Conservation (phyloP, 2,888 invertebrate species). For the Rhaphigaster nebulosa region DNA sequence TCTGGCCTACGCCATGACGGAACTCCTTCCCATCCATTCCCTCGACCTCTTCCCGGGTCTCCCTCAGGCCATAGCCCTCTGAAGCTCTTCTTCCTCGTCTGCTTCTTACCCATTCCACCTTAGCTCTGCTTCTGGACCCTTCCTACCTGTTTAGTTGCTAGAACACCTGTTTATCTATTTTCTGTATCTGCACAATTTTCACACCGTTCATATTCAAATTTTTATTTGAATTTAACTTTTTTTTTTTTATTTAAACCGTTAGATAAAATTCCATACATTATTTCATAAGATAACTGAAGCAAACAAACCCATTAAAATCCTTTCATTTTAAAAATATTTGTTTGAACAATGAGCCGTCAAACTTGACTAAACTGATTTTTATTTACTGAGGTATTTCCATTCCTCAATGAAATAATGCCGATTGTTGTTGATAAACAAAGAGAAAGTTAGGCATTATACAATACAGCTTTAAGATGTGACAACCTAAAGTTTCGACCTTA, state of each 20-base stretch:
- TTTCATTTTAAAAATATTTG: not conserved
- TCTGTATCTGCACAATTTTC: no score
- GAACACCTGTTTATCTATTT: no score
- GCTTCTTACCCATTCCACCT: constrained; percentile 50
- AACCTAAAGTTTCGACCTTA: no score
- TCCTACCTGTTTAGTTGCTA: not conserved
- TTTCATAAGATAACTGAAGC: not conserved
- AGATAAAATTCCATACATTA: no score
- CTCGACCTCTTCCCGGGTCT: constrained; percentile 63
- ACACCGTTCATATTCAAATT: not conserved
- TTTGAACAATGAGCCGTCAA: not conserved
- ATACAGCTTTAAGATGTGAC: no score
- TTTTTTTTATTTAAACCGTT: no score
- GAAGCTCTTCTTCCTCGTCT: constrained; percentile 57
- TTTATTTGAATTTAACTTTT: not conserved
- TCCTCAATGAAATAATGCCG: no score
- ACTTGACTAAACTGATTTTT: not conserved
- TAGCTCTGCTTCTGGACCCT: constrained; percentile 17
- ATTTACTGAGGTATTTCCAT: no score
- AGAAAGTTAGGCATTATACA: no score
- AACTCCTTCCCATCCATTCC: constrained; percentile 73
- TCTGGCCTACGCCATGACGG: constrained; percentile 78
- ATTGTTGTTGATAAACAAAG: no score
- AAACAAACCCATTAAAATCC: not conserved
- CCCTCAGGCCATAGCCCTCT: constrained; percentile 65